These are phyloP conservation scores for Litocranius walleri DNA, from an alignment of 2,113 vertebrate genomes.

Conservation along the genomic window DNA sequence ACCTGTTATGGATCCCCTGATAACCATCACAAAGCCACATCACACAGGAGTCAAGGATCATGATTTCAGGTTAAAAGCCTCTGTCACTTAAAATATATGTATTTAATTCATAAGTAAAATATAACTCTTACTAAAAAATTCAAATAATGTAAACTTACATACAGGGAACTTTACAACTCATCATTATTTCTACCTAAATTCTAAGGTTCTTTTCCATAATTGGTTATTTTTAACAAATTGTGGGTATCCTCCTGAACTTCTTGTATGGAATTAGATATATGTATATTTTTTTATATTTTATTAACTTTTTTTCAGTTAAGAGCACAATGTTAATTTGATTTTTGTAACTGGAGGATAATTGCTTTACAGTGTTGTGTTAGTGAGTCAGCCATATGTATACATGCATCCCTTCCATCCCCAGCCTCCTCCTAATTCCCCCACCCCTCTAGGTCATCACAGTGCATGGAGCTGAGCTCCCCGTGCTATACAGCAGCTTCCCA, in stretches of 20 bases:
- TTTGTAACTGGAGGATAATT: not conserved
- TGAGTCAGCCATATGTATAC: not conserved
- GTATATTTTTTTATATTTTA: not conserved
- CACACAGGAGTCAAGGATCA: not conserved
- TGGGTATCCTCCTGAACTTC: not conserved
- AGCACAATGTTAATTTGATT: not conserved
- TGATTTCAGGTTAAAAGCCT: not conserved
- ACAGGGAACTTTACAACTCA: not conserved
- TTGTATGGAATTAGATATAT: not conserved
- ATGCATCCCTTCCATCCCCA: not conserved
- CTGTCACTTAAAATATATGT: not conserved
- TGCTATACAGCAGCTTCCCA: not conserved
- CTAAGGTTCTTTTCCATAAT: not conserved
- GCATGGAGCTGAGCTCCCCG: not conserved
- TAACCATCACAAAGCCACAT: not conserved
- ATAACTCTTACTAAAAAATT: not conserved
- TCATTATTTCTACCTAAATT: not conserved
- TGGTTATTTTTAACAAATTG: not conserved
- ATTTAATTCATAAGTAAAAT: not conserved
- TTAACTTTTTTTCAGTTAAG: not conserved
- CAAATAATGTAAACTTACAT: not conserved
- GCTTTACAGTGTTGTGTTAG: not conserved
- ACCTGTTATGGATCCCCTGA: not conserved
- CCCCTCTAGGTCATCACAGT: not conserved
- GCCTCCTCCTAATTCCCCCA: not conserved